Base-by-base conservation (phyloP, 2,797 vertebrate species). In the Sardinella longiceps region DNA sequence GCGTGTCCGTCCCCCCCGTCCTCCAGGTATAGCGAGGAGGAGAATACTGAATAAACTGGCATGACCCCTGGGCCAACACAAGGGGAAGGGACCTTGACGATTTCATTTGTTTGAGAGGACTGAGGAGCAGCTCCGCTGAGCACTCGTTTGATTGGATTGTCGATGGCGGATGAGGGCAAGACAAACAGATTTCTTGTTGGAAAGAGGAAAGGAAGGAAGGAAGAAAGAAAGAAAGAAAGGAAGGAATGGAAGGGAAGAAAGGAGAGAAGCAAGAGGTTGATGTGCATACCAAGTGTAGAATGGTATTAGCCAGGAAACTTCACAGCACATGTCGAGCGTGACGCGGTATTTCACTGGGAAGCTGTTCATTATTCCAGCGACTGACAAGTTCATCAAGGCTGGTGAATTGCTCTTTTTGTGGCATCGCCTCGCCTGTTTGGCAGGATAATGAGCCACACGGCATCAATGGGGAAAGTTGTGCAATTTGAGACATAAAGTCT, bases 51-150 rank as follows among this genome's bases (percentile, higher is more conserved):
- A 84, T 82, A 20, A 37, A 23, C 18, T 39, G 15, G 37, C 20
- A 33, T 77, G 70, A 39, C 37, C 66, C 15, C 15, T 6, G 37
- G 33, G 70, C 37, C 37, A 18, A 77, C 70, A 87, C 60, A 60
- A 87, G 48, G 87, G 88, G 84, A 87, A 89, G 88, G 82, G 25
- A 85, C 83, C 37, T 74, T 3, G 80, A 82, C 77, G 80, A 90
- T 93, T 90, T 95, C 90, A 94, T 94, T 94, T 95, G 88, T 93
- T 90, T 93, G 90, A 94, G 91, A 93, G 93, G 90, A 92, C 83
- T 81, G 46, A 86, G 82, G 89, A 89, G 89, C 90, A 88, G 87
- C 87, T 88, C 87, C 82, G 90, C 84, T 88, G 86, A 87, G 81
- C 89, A 89, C 89, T 91, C 84, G 87, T 93, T 91, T 91, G 90